Evolutionary conservation across 2,113 vertebrate species (phyloP).

Genomic region (Plestiodon gilberti): DNA sequence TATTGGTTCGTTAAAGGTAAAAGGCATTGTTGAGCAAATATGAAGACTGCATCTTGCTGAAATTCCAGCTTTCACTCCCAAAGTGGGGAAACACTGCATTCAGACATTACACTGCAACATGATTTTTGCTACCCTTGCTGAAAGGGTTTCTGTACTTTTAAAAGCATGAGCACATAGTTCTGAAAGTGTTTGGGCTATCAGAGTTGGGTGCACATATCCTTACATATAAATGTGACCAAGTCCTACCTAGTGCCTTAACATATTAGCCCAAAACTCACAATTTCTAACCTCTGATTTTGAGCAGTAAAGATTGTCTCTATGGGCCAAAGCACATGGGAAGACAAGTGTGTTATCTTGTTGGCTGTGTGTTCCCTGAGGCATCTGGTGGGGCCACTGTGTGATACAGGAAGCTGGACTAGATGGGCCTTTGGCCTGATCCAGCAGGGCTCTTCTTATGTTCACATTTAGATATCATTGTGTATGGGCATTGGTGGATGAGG

Average conservation of each 20-base stretch:
- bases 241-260: background rate
- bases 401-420: too few species aligned
- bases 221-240: background rate
- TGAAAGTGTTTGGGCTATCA: background rate
- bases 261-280: background rate
- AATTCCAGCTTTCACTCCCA: background rate
- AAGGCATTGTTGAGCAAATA: background rate
- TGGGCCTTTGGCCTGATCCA: too few species aligned
- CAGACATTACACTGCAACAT: background rate
- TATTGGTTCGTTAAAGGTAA: background rate
- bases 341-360: background rate
- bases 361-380: too few species aligned
- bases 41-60: conserved; percentile 13
- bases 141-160: background rate
- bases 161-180: background rate
- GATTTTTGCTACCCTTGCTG: background rate
- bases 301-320: too few species aligned
- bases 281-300: background rate
- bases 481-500: background rate
- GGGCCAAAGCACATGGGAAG: background rate
- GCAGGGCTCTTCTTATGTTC: too few species aligned
- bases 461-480: background rate
- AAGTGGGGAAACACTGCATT: background rate
- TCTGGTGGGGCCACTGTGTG: too few species aligned
- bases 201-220: background rate